Evolutionary conservation across 53 echinoderm and acorn worm genomes (phyloP), one percentile per base, ranked within the genome.

Genomic region (Holothuria leucospilota): DNA sequence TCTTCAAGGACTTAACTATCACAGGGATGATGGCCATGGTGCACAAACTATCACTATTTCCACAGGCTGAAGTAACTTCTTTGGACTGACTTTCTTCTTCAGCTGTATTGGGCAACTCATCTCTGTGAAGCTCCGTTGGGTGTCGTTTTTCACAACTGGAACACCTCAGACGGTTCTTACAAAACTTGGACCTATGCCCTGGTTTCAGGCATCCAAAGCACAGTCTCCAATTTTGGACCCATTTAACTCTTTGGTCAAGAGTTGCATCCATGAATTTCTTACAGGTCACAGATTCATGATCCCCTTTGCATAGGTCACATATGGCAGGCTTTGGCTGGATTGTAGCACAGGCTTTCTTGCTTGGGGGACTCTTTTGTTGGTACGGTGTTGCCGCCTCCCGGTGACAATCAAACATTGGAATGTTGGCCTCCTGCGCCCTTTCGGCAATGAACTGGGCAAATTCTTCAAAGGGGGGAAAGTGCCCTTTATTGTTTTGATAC

Each of bases 1-100:
- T 78, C 59, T 90, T 62, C 58, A 52, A 53, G 21, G 86, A 69
- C 29, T 69, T 68, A 23, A 90, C 81, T 2, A 84, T 0, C 30
- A 80, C 90, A 39, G 90, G 81, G 28, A 90, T 59, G 42, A 90
- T 90, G 63, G 86, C 85, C 81, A 89, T 89, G 53, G 86, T 85
- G 51, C 85, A 90, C 38, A 67, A 39, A 66, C 90, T 79, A 20
- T 78, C 62, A 8, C 40, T 41, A 87, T 71, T 34, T 28, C 39
- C 28, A 34, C 71, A 71, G 38, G 39, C 71, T 13, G 71, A 28
- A 10, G 71, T 13, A 21, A 63, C 63, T 26, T 63, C n/a, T 11
- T 21, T 63, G 21, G 21, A 23, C 63, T 63, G 63, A 26, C 26
- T 21, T 63, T 26, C 63, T 13, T 63, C 63, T 11, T 21, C 12